Evolutionary conservation across 2,113 vertebrate species (phyloP).

Genomic region (Nicator chloris): DNA sequence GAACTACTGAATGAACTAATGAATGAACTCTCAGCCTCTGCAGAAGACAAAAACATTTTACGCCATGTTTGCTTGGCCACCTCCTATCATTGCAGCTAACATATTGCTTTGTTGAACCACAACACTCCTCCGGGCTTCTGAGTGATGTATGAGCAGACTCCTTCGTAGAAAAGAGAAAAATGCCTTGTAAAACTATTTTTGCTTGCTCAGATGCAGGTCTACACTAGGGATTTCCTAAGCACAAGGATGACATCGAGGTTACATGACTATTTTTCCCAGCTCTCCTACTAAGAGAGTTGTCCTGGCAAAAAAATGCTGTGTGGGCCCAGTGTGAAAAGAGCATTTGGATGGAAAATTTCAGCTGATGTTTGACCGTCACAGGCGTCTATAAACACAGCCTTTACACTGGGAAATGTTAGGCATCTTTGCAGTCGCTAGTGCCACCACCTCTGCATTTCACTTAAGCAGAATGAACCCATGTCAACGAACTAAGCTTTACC

Average conservation of each 20-base stretch:
- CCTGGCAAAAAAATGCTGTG: neutral
- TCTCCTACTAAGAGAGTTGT: neutral
- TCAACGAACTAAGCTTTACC: neutral
- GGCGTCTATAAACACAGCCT: neutral
- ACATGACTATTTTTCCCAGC: neutral
- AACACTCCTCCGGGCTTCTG: rapidly evolving
- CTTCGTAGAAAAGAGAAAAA: rapidly evolving
- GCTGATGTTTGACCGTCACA: neutral
- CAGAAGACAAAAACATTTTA: neutral
- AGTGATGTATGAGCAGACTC: neutral
- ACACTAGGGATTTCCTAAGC: neutral
- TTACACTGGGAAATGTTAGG: neutral
- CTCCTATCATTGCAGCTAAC: rapidly evolving
- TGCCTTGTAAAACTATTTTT: neutral
- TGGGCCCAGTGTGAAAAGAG: neutral
- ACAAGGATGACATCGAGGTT: neutral
- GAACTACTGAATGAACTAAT: neutral
- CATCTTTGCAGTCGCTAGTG: neutral
- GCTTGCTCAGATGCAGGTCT: neutral
- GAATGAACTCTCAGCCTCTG: neutral
- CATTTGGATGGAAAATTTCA: neutral
- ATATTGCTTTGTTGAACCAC: rapidly evolving
- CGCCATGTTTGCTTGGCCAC: neutral
- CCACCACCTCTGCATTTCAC: neutral
- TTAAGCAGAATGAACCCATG: neutral